Evolutionary conservation across 1,140 invertebrate species (phyloP).

Genomic region (Megalonaias nervosa): DNA sequence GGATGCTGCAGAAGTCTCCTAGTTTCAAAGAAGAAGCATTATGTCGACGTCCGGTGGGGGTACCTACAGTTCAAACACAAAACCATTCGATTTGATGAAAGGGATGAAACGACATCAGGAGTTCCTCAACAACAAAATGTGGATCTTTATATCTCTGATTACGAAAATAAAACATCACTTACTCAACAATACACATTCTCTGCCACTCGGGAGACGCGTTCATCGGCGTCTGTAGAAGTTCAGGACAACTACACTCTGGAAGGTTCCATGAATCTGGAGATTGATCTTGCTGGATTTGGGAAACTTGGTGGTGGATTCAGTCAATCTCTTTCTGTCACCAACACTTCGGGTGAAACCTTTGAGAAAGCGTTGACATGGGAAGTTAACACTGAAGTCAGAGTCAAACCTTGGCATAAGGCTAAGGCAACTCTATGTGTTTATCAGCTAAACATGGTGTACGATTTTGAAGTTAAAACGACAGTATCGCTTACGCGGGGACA

Average conservation of each 20-base stretch:
- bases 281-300: constrained; percentile 23
- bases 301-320: constrained; percentile 20
- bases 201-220: constrained; percentile 14
- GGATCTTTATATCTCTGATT: constrained; percentile 28
- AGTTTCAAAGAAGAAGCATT: background rate
- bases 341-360: constrained; percentile 27
- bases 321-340: constrained; percentile 19
- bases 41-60: constrained; percentile 36
- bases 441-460: constrained; percentile 3
- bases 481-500: constrained; percentile 7
- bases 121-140: constrained; percentile 1
- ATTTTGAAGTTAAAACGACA: constrained; percentile 27
- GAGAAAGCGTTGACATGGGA: constrained; percentile 23
- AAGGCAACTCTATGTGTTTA: constrained; percentile 25
- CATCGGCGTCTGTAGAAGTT: constrained; percentile 21
- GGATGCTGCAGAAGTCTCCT: constrained; percentile 11
- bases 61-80: constrained; percentile 29
- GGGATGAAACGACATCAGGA: background rate
- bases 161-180: constrained; percentile 23
- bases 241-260: constrained; percentile 37
- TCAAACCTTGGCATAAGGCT: constrained; percentile 17
- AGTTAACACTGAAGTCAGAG: constrained; percentile 26
- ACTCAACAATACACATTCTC: constrained; percentile 28
- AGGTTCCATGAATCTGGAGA: constrained; percentile 25
- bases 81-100: constrained; percentile 1